A percentile compares a stretch with the other conserved stretches of the same genome.
phyloP scores from a whole-genome alignment of 2,113 vertebrate species.

The Otis tarda region DNA sequence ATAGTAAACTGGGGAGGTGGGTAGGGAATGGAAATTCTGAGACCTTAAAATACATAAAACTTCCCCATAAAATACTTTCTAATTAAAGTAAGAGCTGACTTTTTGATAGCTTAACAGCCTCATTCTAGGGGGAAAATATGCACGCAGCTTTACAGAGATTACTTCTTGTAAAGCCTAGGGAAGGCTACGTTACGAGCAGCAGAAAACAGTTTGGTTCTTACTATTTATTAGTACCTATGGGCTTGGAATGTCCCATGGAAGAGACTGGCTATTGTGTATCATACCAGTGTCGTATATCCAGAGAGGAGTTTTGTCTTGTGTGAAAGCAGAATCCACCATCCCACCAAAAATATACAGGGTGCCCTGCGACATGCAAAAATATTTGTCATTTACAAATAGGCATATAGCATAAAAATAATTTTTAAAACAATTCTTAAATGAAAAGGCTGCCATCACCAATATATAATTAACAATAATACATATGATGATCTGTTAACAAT shows the following conservation, averaged over 20 bases:
- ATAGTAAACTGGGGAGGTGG: not conserved
- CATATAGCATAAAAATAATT: not conserved
- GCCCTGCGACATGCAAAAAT: constrained; percentile 65
- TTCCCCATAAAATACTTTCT: not conserved
- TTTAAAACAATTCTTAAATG: not conserved
- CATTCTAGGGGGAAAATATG: not conserved
- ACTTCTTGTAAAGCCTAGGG: not conserved
- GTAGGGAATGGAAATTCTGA: not conserved
- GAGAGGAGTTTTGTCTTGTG: constrained; percentile 72
- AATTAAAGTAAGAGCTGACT: not conserved
- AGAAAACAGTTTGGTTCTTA: not conserved
- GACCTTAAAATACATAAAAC: not conserved
- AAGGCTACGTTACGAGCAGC: not conserved
- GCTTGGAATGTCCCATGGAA: not conserved
- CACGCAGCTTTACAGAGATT: not conserved
- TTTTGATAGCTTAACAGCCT: not conserved
- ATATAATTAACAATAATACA: not conserved
- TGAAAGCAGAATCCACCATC: constrained; percentile 83
- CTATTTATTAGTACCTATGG: not conserved
- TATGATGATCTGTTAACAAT: not conserved
- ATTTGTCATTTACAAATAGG: not conserved
- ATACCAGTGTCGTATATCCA: constrained; percentile 84
- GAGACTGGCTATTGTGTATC: not conserved
- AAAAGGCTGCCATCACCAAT: not conserved
- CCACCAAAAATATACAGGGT: constrained; percentile 84